These are phyloP conservation scores for Spisula subtruncata DNA, from an alignment of 2,888 invertebrate species.

Conservation along the genomic window DNA sequence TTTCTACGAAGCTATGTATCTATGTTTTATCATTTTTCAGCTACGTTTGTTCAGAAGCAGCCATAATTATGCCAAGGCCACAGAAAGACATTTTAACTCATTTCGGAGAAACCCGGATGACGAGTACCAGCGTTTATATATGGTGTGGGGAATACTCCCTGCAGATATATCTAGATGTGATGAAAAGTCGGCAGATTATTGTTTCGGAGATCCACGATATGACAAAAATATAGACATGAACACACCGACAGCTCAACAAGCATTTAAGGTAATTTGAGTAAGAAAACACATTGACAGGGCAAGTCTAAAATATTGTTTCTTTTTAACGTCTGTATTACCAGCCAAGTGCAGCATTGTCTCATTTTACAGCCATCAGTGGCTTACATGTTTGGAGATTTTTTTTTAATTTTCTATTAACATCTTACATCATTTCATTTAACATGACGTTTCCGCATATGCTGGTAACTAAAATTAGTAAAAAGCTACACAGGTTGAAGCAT, in stretches of 20 bases:
- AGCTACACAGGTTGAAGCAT: no score
- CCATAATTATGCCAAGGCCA: constrained; percentile 80
- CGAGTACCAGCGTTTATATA: constrained; percentile 74
- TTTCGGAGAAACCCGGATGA: constrained; percentile 77
- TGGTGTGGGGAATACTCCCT: constrained; percentile 80
- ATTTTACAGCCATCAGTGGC: no score
- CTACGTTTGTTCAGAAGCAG: constrained; percentile 72
- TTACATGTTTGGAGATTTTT: no score
- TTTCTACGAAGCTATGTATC: no score
- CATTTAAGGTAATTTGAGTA: constrained; percentile 77
- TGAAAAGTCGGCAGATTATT: constrained; percentile 74
- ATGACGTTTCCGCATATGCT: no score
- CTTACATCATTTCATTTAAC: no score
- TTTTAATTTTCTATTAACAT: no score
- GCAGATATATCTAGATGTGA: constrained; percentile 75
- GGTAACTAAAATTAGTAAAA: no score
- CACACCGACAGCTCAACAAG: constrained; percentile 78
- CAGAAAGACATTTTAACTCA: constrained; percentile 70
- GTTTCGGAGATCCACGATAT: constrained; percentile 79
- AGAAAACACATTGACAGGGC: no score
- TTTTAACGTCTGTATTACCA: no score
- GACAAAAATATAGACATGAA: constrained; percentile 83
- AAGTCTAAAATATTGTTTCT: no score
- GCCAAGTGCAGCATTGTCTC: no score
- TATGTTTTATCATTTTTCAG: constrained; percentile 56